Base-by-base conservation (phyloP, 2,888 invertebrate genomes). In the Rosalia funebris region DNA sequence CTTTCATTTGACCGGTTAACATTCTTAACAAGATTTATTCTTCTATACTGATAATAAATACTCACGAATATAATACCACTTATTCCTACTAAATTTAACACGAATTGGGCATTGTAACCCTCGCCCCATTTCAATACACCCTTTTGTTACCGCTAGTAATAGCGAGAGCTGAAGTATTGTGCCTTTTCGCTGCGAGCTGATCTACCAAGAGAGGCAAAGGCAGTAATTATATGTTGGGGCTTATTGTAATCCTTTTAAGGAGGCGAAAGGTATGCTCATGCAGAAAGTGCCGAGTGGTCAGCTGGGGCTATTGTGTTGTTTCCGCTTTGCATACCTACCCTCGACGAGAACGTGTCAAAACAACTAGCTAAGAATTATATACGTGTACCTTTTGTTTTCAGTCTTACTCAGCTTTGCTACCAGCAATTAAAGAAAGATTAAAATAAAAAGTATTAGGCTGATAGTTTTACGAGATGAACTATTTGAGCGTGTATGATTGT, bases 201-300 rank as follows among this genome's bases (percentile, higher is more conserved):
- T 16, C 11, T 37, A 44, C 36, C 16, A 17, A 54, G 25, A 15
- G 31, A 55, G n/a, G 37, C 11, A 46, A 46, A 37, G 19, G 45
- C 19, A 31, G 37, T 34, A 39, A 42, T 46, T 46, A 45, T 19
- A 46, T n/a, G 15, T 15, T 37, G 15, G 37, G 9, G 25, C 25
- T 25, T 15, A 45, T 54, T 45, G 45, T 55, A 55, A 55, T 55
- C 55, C 55, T 55, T 55, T 55, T 55, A 55, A 37, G 55, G 46
- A 32, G 45, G 45, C 55, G 20, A 55, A 47, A 12, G 39, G 32
- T 42, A 20, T 48, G n/a, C 41, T 34, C 32, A 9, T n/a, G 16
- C 48, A 41, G 34, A 44, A 42, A 34, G 41, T 34, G 41, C 31
- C 39, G 41, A 47, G 41, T 57, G 46, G 57, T 57, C 57, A 39